Percentiles rank a stretch among this genome's conserved stretches.
Evolutionary conservation across 2,888 invertebrate genomes (phyloP).

Genomic region (Volucella bombylans): DNA sequence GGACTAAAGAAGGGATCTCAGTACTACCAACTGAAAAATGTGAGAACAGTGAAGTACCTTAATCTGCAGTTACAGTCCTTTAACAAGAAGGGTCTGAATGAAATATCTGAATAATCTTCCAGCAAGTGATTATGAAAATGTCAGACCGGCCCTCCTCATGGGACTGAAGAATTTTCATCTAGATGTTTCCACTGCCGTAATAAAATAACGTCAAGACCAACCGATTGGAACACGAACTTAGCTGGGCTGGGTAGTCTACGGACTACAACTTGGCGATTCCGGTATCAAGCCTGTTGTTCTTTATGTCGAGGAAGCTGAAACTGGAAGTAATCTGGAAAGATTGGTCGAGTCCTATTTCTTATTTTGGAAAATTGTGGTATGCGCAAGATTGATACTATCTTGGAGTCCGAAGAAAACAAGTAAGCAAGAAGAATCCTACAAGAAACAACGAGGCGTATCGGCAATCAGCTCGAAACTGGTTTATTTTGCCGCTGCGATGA

Average conservation of each 20-base stretch:
- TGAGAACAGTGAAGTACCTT: too few relatives aligned
- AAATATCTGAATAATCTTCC: too few relatives aligned
- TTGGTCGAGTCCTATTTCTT: slow-evolving; percentile 47
- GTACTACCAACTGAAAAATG: too few relatives aligned
- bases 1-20: not conserved
- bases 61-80: too few relatives aligned
- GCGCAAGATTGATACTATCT: not conserved
- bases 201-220: slow-evolving; percentile 3
- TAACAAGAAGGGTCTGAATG: too few relatives aligned
- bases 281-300: not conserved
- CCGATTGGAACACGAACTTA: not conserved
- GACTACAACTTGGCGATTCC: not conserved
- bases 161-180: slow-evolving; percentile 2
- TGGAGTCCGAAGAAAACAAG: slow-evolving; percentile 44
- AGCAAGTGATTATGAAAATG: too few relatives aligned
- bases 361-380: slow-evolving; percentile 51
- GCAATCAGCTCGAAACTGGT: slow-evolving; percentile 52
- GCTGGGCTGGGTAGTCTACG: not conserved
- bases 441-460: slow-evolving; percentile 31
- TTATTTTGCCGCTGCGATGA: slow-evolving; percentile 61
- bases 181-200: not conserved
- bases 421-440: slow-evolving; percentile 35
- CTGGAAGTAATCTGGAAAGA: slow-evolving; percentile 17
- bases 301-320: not conserved
- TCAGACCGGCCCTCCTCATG: too few relatives aligned